Evolutionary conservation across 2,113 vertebrate genomes (phyloP).

Genomic region (Aptenodytes patagonicus): DNA sequence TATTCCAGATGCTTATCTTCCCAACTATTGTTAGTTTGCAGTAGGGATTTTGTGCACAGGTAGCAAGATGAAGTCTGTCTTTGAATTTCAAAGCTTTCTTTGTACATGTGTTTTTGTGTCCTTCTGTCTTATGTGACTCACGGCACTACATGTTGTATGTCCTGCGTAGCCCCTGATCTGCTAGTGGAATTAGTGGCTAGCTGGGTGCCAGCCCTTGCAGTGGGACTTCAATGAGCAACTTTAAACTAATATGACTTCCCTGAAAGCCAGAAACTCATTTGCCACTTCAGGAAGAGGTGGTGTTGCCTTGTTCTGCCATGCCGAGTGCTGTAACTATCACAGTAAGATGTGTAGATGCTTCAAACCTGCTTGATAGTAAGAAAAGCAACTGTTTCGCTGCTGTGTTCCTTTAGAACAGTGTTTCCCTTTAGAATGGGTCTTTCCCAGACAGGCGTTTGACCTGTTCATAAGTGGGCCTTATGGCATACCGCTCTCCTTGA

Average conservation of each 20-base stretch:
- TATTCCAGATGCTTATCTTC: background rate
- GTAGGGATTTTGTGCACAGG: background rate
- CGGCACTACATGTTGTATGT: accelerated
- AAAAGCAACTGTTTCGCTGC: accelerated
- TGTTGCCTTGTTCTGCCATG: background rate
- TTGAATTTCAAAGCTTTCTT: background rate
- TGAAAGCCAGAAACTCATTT: background rate
- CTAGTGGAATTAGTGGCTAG: background rate
- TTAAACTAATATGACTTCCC: background rate
- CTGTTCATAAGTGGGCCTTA: background rate
- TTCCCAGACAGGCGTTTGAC: background rate
- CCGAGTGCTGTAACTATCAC: background rate
- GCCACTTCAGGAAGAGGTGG: background rate
- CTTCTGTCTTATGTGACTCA: background rate
- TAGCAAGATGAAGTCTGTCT: background rate
- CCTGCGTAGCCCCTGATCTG: background rate
- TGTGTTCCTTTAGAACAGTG: background rate
- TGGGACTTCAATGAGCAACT: background rate
- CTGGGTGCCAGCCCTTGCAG: background rate
- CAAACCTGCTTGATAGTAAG: background rate
- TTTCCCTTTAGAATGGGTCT: background rate
- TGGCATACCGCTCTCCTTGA: background rate
- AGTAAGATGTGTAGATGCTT: background rate
- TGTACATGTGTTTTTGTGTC: accelerated
- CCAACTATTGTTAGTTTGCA: background rate